These are phyloP conservation scores for Cephus pygmeus DNA, from an alignment of 2,888 invertebrate species.

Conservation along the genomic window DNA sequence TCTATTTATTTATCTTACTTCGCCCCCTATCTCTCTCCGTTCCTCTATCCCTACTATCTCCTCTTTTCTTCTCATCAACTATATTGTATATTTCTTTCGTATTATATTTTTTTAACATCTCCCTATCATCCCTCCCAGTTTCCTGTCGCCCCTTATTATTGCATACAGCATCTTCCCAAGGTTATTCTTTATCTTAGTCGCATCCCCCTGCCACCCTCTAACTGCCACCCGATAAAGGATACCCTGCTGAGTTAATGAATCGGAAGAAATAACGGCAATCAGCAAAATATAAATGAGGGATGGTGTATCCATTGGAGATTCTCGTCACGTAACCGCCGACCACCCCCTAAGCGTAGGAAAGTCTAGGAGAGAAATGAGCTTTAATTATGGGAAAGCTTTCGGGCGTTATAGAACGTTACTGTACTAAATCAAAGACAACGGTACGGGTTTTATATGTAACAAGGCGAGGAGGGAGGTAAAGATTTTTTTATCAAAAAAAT, in stretches of 20 bases:
- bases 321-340: slow-evolving; percentile 52
- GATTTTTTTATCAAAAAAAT: not conserved
- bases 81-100: not conserved
- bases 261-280: slow-evolving; percentile 63
- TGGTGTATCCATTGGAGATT: slow-evolving; percentile 48
- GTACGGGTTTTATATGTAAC: not conserved
- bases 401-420: not conserved
- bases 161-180: not conserved
- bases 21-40: not conserved
- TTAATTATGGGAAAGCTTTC: slow-evolving; percentile 52
- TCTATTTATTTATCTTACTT: slow-evolving; percentile 4
- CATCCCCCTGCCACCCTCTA: not conserved
- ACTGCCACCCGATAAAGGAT: not conserved
- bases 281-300: slow-evolving; percentile 63
- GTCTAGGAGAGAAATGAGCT: slow-evolving; percentile 51
- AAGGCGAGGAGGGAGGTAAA: not conserved
- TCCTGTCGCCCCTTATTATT: not conserved
- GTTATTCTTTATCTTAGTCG: not conserved
- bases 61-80: not conserved
- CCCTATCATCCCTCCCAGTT: not conserved
- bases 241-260: slow-evolving; percentile 33
- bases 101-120: not conserved
- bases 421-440: slow-evolving; percentile 5
- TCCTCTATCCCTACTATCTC: not conserved
- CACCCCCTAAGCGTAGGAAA: slow-evolving; percentile 28